phyloP scores from a whole-genome alignment of 1,140 invertebrate species.

The Stegodyphus mimosarum region DNA sequence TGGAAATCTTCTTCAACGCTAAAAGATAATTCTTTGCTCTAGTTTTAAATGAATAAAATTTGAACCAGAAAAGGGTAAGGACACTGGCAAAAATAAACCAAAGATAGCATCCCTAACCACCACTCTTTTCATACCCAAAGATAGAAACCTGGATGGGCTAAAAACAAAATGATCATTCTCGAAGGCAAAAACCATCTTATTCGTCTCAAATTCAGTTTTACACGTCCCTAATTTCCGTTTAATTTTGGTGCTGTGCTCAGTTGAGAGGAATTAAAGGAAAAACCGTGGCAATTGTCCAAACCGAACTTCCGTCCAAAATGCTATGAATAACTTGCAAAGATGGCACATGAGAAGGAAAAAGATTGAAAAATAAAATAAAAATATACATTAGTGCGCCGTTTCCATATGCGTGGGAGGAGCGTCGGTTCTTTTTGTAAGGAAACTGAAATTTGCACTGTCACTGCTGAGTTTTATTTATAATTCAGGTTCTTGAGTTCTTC shows the following conservation, averaged over 20 bases:
- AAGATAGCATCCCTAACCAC: too few relatives aligned
- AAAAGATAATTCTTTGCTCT: too few relatives aligned
- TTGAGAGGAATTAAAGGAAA: constrained; percentile 25
- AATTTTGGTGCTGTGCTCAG: constrained; percentile 30
- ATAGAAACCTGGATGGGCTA: too few relatives aligned
- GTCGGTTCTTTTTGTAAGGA: background rate
- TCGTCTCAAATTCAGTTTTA: constrained; percentile 48
- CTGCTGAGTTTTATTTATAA: too few relatives aligned
- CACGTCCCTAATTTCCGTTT: constrained; percentile 48
- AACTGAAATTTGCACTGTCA: too few relatives aligned
- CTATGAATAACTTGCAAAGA: constrained; percentile 56
- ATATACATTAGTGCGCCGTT: constrained; percentile 15
- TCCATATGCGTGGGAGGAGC: constrained; percentile 42
- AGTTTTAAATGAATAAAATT: too few relatives aligned
- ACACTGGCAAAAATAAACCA: too few relatives aligned
- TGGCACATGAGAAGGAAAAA: constrained; percentile 21
- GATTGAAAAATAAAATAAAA: constrained; percentile 23
- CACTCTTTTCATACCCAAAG: too few relatives aligned
- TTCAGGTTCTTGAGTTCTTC: too few relatives aligned
- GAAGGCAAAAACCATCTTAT: constrained; percentile 6
- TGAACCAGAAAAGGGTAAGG: too few relatives aligned
- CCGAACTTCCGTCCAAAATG: constrained; percentile 8
- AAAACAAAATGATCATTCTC: too few relatives aligned
- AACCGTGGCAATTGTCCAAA: constrained; percentile 26
- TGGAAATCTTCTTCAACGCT: too few relatives aligned